phyloP scores from a whole-genome alignment of 2,888 invertebrate genomes.

The Leptothorax acervorum region DNA sequence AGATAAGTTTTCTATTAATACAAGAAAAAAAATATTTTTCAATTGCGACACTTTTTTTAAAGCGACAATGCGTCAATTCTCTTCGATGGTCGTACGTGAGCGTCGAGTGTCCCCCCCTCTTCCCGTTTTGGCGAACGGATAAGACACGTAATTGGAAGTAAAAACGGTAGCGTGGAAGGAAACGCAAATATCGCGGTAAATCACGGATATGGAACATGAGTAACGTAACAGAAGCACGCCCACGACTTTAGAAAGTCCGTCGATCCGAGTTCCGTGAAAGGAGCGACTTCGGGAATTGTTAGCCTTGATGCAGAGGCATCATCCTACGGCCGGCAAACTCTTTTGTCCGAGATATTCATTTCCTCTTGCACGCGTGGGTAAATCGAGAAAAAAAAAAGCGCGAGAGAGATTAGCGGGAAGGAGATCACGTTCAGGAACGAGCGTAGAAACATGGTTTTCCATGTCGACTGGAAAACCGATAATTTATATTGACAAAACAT shows the following conservation, averaged over 20 bases:
- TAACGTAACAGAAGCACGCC: conserved; percentile 60
- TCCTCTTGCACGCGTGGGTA: conserved; percentile 27
- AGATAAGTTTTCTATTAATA: neutral
- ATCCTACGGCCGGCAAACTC: conserved; percentile 64
- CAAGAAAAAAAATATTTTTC: neutral
- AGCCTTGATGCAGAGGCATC: conserved; percentile 53
- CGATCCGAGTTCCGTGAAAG: conserved; percentile 63
- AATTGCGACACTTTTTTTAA: neutral
- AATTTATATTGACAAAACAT: conserved; percentile 21
- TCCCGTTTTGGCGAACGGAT: neutral
- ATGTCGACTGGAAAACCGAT: neutral
- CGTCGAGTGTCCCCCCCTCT: neutral
- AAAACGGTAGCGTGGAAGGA: conserved; percentile 62
- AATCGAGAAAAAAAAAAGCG: conserved; percentile 13
- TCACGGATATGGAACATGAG: conserved; percentile 44
- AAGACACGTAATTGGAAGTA: conserved; percentile 40
- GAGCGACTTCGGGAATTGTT: conserved; percentile 58
- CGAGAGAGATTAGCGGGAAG: neutral
- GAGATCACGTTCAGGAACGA: neutral
- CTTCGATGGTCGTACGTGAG: conserved; percentile 14
- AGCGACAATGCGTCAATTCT: neutral
- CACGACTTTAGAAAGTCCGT: conserved; percentile 71
- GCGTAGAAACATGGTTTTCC: neutral
- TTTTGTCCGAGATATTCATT: conserved; percentile 35
- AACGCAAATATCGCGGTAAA: conserved; percentile 55